Evolutionary conservation across 1,140 invertebrate species (phyloP).

Genomic region (Hetaerina americana): DNA sequence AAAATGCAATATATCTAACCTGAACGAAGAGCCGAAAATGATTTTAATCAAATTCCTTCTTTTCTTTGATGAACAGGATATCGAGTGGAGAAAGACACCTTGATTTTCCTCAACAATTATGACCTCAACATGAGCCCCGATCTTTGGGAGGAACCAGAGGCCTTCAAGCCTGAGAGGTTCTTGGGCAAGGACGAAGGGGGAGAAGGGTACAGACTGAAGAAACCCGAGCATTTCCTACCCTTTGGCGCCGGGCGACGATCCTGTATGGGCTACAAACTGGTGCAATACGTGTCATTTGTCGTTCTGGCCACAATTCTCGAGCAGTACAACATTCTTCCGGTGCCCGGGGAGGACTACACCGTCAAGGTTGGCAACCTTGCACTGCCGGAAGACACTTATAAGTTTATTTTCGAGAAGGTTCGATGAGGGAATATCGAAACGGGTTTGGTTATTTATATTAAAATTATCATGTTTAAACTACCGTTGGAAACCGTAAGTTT

Average conservation of each 20-base stretch:
- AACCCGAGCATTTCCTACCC: constrained; percentile 32
- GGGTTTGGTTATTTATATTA: too few species aligned
- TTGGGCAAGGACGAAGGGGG: constrained; percentile 13
- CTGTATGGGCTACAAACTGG: constrained; percentile 35
- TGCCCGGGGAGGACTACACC: constrained; percentile 17
- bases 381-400: constrained; percentile 16
- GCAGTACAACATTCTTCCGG: constrained; percentile 25
- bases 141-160: constrained; percentile 28
- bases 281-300: constrained; percentile 23
- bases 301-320: constrained; percentile 25
- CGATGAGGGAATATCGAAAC: background rate
- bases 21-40: too few species aligned
- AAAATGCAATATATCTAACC: too few species aligned
- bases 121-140: constrained; percentile 29
- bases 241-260: constrained; percentile 31
- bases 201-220: constrained; percentile 21
- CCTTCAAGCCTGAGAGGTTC: constrained; percentile 31
- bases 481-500: too few species aligned
- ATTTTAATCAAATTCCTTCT: constrained; percentile 12
- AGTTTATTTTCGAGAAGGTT: constrained; percentile 13
- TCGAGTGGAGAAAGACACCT: constrained; percentile 28
- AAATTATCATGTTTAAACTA: too few species aligned
- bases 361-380: constrained; percentile 18
- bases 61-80: constrained; percentile 25
- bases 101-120: constrained; percentile 34